Conservation (phyloP, 2,113 vertebrate species). For the Rhea pennata region DNA sequence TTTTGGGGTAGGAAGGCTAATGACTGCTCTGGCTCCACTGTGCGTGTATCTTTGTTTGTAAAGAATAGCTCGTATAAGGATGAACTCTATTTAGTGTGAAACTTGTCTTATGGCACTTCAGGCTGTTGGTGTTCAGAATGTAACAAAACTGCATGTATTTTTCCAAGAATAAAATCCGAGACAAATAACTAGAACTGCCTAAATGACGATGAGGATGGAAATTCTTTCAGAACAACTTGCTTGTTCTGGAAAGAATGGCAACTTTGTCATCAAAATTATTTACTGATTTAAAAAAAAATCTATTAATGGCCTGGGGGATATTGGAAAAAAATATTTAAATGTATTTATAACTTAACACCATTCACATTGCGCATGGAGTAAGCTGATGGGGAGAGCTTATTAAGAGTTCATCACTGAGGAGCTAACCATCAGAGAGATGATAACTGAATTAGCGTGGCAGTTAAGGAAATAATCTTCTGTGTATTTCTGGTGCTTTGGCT, state of each 20-base stretch:
- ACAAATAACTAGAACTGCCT: neutral
- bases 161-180: neutral
- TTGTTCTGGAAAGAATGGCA: neutral
- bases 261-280: neutral
- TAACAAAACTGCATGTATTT: neutral
- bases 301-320: neutral
- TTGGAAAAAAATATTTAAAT: neutral
- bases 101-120: neutral
- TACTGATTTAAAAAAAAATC: neutral
- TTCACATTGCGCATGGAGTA: neutral
- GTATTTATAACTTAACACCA: neutral
- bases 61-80: neutral
- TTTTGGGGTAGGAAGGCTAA: neutral
- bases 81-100: neutral
- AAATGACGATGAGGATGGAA: neutral
- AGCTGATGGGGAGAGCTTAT: neutral
- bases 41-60: neutral
- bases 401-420: neutral
- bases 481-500: neutral
- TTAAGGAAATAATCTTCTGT: too few species aligned
- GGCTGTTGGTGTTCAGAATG: neutral
- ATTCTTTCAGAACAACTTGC: neutral
- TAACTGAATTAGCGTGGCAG: neutral
- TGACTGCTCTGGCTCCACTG: neutral
- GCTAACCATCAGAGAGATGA: neutral